Percentiles rank a stretch among this genome's conserved stretches.
phyloP scores from a whole-genome alignment of 2,797 vertebrate genomes.

The Cirrhinus molitorella region DNA sequence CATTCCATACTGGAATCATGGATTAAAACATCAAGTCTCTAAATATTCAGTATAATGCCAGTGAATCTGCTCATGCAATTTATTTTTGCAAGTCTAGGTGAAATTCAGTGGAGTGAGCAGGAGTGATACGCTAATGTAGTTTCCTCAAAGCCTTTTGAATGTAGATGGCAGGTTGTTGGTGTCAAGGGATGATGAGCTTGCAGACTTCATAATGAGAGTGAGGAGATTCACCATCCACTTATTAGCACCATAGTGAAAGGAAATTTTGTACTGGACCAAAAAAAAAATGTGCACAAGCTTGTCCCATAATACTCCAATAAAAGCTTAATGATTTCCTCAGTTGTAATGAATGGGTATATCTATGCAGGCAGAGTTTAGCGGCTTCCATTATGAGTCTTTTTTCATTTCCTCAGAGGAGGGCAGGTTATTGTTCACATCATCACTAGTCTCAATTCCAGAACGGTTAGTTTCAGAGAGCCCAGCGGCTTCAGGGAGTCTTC shows the following conservation, averaged over 20 bases:
- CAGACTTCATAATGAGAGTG: constrained; percentile 36
- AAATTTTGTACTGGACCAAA: constrained; percentile 4
- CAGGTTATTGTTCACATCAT: constrained; percentile 47
- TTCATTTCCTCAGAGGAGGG: constrained; percentile 26
- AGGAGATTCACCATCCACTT: constrained; percentile 31
- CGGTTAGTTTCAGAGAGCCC: constrained; percentile 37
- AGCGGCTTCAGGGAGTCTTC: constrained; percentile 41
- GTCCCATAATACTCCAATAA: constrained; percentile 35
- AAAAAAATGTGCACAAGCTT: constrained; percentile 23
- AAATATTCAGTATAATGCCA: constrained; percentile 15
- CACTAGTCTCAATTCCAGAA: constrained; percentile 40
- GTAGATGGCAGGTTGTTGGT: constrained; percentile 28
- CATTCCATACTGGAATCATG: constrained; percentile 21
- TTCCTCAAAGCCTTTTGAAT: constrained; percentile 31
- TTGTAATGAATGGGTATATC: constrained; percentile 30
- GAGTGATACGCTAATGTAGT: constrained; percentile 3
- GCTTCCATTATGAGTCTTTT: constrained; percentile 37
- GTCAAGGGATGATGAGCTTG: constrained; percentile 15
- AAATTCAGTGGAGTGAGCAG: constrained; percentile 40
- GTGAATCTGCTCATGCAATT: constrained; percentile 11
- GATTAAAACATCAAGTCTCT: constrained; percentile 31
- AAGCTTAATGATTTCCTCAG: constrained; percentile 49
- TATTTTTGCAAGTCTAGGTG: constrained; percentile 15
- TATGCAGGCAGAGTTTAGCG: constrained; percentile 19
- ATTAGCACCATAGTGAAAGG: constrained; percentile 35